A percentile compares a stretch with the other conserved stretches of the same genome.
These are phyloP conservation scores for Heliopora coerulea DNA, from an alignment of 92 coral and sea anemone species.

Conservation along the genomic window DNA sequence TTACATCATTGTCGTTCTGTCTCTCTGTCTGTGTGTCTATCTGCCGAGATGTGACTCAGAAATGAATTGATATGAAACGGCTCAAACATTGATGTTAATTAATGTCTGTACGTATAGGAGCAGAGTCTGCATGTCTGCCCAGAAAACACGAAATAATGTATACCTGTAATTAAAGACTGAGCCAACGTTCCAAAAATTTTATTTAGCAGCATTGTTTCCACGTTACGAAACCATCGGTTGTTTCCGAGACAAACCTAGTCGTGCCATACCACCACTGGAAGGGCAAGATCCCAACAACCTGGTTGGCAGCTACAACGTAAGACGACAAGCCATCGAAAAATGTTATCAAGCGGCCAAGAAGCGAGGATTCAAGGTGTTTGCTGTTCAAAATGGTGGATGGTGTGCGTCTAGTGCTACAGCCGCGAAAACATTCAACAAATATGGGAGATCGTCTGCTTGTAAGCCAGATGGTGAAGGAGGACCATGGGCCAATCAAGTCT, in stretches of 20 bases:
- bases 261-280: conserved; percentile 39
- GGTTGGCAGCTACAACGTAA: conserved; percentile 17
- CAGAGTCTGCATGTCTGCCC: too few species aligned
- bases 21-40: too few species aligned
- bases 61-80: too few species aligned
- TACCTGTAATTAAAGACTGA: too few species aligned
- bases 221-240: conserved; percentile 30
- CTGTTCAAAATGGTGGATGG: conserved; percentile 43
- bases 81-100: too few species aligned
- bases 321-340: conserved; percentile 33
- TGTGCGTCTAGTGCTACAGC: conserved; percentile 43
- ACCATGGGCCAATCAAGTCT: conserved; percentile 44
- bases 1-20: too few species aligned
- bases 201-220: not conserved
- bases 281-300: not conserved
- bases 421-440: conserved; percentile 34
- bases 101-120: too few species aligned
- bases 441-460: conserved; percentile 37
- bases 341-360: conserved; percentile 39
- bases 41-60: too few species aligned
- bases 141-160: too few species aligned
- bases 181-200: not conserved
- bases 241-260: conserved; percentile 16
- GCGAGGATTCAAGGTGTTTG: conserved; percentile 43
- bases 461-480: conserved; percentile 39